phyloP scores from a whole-genome alignment of 2,797 vertebrate species.

The Coranthus polyacanthus region DNA sequence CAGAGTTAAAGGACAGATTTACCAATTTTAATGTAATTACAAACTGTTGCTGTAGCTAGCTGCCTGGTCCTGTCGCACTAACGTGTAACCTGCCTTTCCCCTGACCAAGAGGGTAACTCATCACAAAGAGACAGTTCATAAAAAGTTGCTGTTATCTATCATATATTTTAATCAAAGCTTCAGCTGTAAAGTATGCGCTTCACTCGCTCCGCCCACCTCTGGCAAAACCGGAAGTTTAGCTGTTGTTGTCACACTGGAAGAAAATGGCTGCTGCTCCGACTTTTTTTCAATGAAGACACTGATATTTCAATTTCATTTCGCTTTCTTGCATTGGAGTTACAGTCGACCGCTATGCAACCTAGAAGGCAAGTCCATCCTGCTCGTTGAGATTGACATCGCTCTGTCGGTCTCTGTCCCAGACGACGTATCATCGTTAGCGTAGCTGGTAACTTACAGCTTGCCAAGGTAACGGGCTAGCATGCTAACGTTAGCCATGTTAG shows the following conservation, averaged over 20 bases:
- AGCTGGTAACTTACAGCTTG: slow-evolving; percentile 74
- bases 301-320: slow-evolving; percentile 82
- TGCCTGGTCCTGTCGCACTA: neutral
- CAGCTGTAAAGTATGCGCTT: neutral
- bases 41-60: neutral
- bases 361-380: slow-evolving; percentile 78
- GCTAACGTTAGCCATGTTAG: slow-evolving; percentile 76
- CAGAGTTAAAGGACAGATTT: neutral
- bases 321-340: slow-evolving; percentile 73
- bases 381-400: slow-evolving; percentile 40
- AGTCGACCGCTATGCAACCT: slow-evolving; percentile 80
- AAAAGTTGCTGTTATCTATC: neutral
- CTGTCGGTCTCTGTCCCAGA: slow-evolving; percentile 28
- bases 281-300: slow-evolving; percentile 88
- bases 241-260: slow-evolving; percentile 91
- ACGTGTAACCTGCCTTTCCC: neutral
- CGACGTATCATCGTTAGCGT: slow-evolving; percentile 48
- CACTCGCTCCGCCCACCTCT: slow-evolving; percentile 73
- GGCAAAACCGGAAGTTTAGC: slow-evolving; percentile 86
- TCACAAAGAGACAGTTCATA: neutral
- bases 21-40: neutral
- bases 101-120: too few relatives aligned
- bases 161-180: neutral
- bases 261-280: slow-evolving; percentile 88
- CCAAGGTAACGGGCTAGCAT: slow-evolving; percentile 70